phyloP scores from a whole-genome alignment of 2,113 vertebrate species.

The Todiramphus chloris region DNA sequence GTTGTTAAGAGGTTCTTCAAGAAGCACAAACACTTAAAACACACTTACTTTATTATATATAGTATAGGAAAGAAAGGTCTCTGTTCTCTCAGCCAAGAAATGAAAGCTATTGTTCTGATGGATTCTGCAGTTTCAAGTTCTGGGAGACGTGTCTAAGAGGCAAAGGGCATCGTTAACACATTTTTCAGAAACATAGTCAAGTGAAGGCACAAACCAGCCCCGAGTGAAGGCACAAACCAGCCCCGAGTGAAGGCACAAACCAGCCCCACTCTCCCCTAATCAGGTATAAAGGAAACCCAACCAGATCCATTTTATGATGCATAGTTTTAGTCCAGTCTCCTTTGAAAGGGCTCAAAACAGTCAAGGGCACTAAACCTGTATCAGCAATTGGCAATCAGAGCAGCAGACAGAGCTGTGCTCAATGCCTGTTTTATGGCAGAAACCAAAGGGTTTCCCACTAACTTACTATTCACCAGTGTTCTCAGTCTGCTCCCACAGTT shows the following conservation, averaged over 20 bases:
- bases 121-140: constrained; percentile 94
- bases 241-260: background rate
- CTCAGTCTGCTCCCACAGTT: background rate
- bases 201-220: background rate
- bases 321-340: background rate
- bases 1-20: background rate
- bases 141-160: constrained; percentile 85
- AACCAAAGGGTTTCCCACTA: background rate
- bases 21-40: background rate
- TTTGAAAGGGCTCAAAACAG: background rate
- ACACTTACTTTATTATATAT: constrained; percentile 88
- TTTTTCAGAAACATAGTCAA: background rate
- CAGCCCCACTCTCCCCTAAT: background rate
- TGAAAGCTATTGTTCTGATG: constrained; percentile 83
- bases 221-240: too few relatives aligned
- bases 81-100: constrained; percentile 92
- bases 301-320: accelerated
- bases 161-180: background rate
- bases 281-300: background rate
- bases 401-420: background rate
- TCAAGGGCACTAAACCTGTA: background rate
- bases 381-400: background rate
- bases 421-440: background rate
- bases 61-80: constrained; percentile 90
- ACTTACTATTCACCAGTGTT: background rate